These are phyloP conservation scores for Phymatocera aterrima DNA, from an alignment of 2,888 invertebrate species.

Conservation along the genomic window DNA sequence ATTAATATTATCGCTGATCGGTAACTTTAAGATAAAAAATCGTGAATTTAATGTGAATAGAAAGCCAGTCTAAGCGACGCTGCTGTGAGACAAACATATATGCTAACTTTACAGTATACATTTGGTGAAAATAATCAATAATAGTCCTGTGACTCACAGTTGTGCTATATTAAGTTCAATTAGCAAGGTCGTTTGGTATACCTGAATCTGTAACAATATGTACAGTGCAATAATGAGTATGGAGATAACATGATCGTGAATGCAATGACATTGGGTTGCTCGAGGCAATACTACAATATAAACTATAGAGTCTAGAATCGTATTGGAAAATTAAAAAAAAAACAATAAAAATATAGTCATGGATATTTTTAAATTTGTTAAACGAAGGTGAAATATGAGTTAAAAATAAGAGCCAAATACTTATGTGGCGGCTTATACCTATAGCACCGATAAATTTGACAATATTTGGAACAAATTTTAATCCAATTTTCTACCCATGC, in stretches of 20 bases:
- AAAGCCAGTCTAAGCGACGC: neutral
- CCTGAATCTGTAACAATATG: neutral
- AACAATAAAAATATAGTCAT: slow-evolving; percentile 54
- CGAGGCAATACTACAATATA: no score
- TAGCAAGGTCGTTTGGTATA: slow-evolving; percentile 46
- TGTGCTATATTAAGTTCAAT: slow-evolving; percentile 36
- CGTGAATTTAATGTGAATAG: neutral
- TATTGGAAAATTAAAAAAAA: no score
- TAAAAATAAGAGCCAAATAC: slow-evolving; percentile 6
- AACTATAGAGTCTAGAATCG: neutral
- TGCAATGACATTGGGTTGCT: neutral
- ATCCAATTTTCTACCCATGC: neutral
- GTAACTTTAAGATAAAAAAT: neutral
- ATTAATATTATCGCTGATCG: neutral
- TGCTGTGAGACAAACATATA: neutral
- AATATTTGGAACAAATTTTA: neutral
- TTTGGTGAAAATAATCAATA: slow-evolving; percentile 66
- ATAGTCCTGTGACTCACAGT: slow-evolving; percentile 63
- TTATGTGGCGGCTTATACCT: no score
- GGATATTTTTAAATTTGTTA: slow-evolving; percentile 57
- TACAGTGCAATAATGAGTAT: neutral
- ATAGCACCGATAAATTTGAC: slow-evolving; percentile 19
- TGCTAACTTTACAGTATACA: slow-evolving; percentile 41
- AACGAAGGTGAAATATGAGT: slow-evolving; percentile 54
- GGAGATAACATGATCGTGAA: neutral